phyloP scores from a whole-genome alignment of 2,113 vertebrate genomes.

The Callionymus lyra region DNA sequence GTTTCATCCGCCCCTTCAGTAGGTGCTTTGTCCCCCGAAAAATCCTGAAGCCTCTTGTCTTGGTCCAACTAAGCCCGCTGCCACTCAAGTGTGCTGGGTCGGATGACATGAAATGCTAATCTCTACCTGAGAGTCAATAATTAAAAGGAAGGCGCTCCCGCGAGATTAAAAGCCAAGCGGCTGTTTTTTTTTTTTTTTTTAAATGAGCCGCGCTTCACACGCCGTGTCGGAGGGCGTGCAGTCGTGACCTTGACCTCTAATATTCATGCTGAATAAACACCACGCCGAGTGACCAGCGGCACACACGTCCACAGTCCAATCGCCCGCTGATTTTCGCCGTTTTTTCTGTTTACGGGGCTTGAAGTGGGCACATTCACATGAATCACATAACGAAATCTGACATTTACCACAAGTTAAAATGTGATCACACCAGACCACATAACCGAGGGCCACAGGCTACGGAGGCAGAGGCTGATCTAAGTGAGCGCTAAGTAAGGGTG shows the following conservation, averaged over 20 bases:
- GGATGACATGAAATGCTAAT: slow-evolving; percentile 67
- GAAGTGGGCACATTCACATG: slow-evolving; percentile 24
- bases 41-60: slow-evolving; percentile 15
- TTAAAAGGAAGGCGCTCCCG: slow-evolving; percentile 48
- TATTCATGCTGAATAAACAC: slow-evolving; percentile 45
- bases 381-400: slow-evolving; percentile 40
- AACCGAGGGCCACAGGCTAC: slow-evolving; percentile 12
- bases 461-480: slow-evolving; percentile 20
- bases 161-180: slow-evolving; percentile 48
- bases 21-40: slow-evolving; percentile 44
- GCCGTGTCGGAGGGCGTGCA: slow-evolving; percentile 8
- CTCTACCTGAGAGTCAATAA: slow-evolving; percentile 60
- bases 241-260: slow-evolving; percentile 41
- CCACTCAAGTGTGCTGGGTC: slow-evolving; percentile 67
- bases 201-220: not conserved
- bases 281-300: slow-evolving; percentile 30
- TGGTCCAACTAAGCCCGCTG: slow-evolving; percentile 29
- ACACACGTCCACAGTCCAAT: slow-evolving; percentile 29
- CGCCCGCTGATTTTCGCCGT: slow-evolving; percentile 43
- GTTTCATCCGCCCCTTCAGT: slow-evolving; percentile 27
- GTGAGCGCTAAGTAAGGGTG: slow-evolving; percentile 13
- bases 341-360: slow-evolving; percentile 42
- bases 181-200: slow-evolving; percentile 11
- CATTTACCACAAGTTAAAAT: slow-evolving; percentile 47
- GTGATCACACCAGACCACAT: slow-evolving; percentile 25